phyloP scores from a whole-genome alignment of 1,140 invertebrate genomes.

The Wiebesia pumilae region DNA sequence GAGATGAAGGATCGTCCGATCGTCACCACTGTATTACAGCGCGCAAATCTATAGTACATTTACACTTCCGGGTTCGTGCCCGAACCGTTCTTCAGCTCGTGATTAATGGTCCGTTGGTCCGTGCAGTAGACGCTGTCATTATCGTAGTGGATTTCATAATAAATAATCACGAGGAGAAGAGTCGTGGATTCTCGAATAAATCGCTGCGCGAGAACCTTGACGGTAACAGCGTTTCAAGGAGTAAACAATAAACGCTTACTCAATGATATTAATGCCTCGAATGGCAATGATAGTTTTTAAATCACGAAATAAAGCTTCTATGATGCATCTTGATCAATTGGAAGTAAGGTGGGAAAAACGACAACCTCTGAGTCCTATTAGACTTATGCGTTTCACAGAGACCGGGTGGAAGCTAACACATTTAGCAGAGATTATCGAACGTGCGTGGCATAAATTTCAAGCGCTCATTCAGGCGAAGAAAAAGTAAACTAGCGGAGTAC shows the following conservation, averaged over 20 bases:
- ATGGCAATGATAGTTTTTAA: background rate
- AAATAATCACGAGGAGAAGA: background rate
- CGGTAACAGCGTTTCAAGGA: background rate
- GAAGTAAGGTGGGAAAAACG: background rate
- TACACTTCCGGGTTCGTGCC: constrained; percentile 17
- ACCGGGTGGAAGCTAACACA: too few relatives aligned
- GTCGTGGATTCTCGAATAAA: background rate
- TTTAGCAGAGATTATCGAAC: background rate
- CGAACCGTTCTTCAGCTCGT: background rate
- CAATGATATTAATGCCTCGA: background rate
- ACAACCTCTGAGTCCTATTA: background rate
- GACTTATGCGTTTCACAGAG: background rate
- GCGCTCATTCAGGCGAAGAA: too few relatives aligned
- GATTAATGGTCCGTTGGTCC: background rate
- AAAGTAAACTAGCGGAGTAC: too few relatives aligned
- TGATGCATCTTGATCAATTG: background rate
- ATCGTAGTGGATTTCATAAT: constrained; percentile 26
- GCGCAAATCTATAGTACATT: background rate
- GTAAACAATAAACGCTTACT: background rate
- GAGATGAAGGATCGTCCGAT: constrained; percentile 2
- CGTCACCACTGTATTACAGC: background rate
- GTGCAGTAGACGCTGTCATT: background rate
- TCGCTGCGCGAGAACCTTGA: background rate
- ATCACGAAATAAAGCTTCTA: background rate
- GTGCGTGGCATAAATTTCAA: background rate